phyloP scores from a whole-genome alignment of 2,888 invertebrate species.

The Limnephilus marmoratus region DNA sequence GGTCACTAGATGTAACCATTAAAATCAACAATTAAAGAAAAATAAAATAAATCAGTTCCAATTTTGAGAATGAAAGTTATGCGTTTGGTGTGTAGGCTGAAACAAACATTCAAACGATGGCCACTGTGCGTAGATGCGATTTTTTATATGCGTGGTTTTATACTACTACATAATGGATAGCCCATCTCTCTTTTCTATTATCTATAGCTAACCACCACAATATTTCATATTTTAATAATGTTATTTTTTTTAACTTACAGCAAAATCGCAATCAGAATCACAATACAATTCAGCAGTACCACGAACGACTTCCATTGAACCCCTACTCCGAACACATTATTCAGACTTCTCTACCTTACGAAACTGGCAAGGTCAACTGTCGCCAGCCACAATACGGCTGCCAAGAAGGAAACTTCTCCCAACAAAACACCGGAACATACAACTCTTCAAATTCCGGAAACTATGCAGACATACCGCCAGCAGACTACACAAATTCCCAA shows the following conservation, averaged over 20 bases:
- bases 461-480: slow-evolving; percentile 64
- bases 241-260: slow-evolving; percentile 41
- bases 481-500: slow-evolving; percentile 59
- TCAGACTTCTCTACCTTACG: slow-evolving; percentile 60
- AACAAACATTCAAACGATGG: no score
- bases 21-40: no score
- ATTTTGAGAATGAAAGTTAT: no score
- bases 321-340: slow-evolving; percentile 64
- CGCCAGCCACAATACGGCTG: slow-evolving; percentile 69
- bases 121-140: no score
- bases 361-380: slow-evolving; percentile 58
- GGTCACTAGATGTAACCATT: no score
- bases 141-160: no score
- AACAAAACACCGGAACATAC: slow-evolving; percentile 69
- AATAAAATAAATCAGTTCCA: no score
- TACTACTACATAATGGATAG: no score
- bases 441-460: slow-evolving; percentile 66
- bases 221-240: neutral
- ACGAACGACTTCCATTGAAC: slow-evolving; percentile 62
- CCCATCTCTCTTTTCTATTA: no score
- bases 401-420: slow-evolving; percentile 71
- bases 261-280: slow-evolving; percentile 64
- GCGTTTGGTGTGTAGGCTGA: no score
- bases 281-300: slow-evolving; percentile 57
- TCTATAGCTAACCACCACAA: no score